Evolutionary conservation across 2,113 vertebrate genomes (phyloP).

Genomic region (Synodontis membranacea): DNA sequence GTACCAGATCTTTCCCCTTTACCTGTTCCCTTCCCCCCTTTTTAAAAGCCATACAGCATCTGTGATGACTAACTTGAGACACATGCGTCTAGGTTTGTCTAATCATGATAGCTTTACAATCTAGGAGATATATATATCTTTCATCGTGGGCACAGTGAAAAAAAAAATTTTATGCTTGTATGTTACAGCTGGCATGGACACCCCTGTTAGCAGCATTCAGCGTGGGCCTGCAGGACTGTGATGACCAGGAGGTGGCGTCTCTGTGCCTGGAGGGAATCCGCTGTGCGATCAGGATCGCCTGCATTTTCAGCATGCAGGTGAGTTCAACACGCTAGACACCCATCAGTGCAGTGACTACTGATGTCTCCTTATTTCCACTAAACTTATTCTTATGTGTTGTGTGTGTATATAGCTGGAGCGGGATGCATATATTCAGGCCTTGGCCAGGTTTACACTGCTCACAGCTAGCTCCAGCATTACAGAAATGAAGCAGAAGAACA

Average conservation of each 20-base stretch:
- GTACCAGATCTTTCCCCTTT: slow-evolving; percentile 61
- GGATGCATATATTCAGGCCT: slow-evolving; percentile 93
- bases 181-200: slow-evolving; percentile 90
- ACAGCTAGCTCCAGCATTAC: slow-evolving; percentile 98
- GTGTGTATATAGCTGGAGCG: slow-evolving; percentile 82
- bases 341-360: not conserved
- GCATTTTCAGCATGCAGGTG: slow-evolving; percentile 97
- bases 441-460: slow-evolving; percentile 93
- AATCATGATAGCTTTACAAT: not conserved
- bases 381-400: slow-evolving; percentile 5
- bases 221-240: slow-evolving; percentile 94
- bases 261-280: slow-evolving; percentile 95
- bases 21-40: not conserved
- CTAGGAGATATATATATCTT: not conserved
- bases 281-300: slow-evolving; percentile 92
- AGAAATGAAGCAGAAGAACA: slow-evolving; percentile 99
- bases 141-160: not conserved
- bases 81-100: not conserved
- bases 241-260: slow-evolving; percentile 91
- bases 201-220: slow-evolving; percentile 93
- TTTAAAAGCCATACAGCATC: not conserved
- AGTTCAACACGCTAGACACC: slow-evolving; percentile 40
- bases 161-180: not conserved
- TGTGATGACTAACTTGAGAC: not conserved
- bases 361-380: not conserved